A percentile compares a stretch with the other conserved stretches of the same genome.
Conservation (phyloP, 2,888 invertebrate species). For the Hipparchia semele region DNA sequence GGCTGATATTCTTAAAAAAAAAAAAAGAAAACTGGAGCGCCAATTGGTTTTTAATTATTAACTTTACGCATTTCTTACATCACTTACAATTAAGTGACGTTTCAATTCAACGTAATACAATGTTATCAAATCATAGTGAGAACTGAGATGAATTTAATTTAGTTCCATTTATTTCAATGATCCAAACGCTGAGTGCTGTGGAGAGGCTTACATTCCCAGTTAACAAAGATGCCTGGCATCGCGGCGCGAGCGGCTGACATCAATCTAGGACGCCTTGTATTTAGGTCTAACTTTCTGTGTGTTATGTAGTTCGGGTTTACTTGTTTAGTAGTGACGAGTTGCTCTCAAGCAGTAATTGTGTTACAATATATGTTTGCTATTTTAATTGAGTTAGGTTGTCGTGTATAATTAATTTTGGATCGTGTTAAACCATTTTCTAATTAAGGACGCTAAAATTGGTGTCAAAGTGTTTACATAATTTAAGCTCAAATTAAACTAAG, state of each 20-base stretch:
- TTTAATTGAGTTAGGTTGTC: background rate
- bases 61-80: too few species aligned
- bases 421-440: background rate
- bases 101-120: background rate
- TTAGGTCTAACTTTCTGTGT: constrained; percentile 23
- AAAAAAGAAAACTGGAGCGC: too few species aligned
- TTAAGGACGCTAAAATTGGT: background rate
- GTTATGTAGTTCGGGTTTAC: constrained; percentile 14
- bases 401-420: background rate
- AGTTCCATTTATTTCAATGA: constrained; percentile 30
- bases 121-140: constrained; percentile 8
- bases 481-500: background rate
- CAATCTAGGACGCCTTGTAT: constrained; percentile 29
- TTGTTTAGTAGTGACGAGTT: background rate
- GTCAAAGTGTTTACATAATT: background rate
- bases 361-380: constrained; percentile 13
- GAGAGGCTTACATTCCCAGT: constrained; percentile 30
- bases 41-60: too few species aligned
- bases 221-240: constrained; percentile 33
- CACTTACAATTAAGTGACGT: too few species aligned
- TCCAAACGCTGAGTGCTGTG: constrained; percentile 23
- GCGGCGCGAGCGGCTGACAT: constrained; percentile 14
- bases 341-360: background rate
- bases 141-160: constrained; percentile 17
- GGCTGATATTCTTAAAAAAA: too few species aligned